phyloP scores from a whole-genome alignment of 2,797 vertebrate species.

The Ctenochaetus hawaiiensis region DNA sequence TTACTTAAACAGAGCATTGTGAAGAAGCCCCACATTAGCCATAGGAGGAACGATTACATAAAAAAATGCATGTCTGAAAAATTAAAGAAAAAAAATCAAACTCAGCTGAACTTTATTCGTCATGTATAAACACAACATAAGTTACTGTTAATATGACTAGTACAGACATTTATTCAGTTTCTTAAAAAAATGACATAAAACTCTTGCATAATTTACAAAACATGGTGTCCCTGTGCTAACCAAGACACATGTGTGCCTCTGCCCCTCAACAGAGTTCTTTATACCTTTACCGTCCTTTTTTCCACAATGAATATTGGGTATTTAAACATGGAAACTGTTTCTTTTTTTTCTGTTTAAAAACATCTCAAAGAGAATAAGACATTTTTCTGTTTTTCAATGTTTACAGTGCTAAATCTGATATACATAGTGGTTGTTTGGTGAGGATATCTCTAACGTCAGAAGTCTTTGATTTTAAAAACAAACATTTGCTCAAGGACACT shows the following conservation, averaged over 20 bases:
- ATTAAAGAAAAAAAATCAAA: constrained; percentile 60
- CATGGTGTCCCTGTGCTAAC: constrained; percentile 93
- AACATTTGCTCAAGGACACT: constrained; percentile 73
- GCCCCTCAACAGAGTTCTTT: constrained; percentile 62
- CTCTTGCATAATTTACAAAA: constrained; percentile 99
- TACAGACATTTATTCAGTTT: constrained; percentile 98
- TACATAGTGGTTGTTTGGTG: constrained; percentile 89
- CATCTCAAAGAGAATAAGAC: constrained; percentile 85
- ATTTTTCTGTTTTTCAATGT: constrained; percentile 82
- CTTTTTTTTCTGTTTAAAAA: constrained; percentile 69
- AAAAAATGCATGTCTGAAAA: constrained; percentile 52
- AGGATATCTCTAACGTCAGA: constrained; percentile 88
- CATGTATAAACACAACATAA: constrained; percentile 99
- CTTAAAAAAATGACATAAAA: constrained; percentile 90
- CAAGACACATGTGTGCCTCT: constrained; percentile 86
- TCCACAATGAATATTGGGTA: constrained; percentile 69
- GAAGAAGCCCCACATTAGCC: constrained; percentile 62
- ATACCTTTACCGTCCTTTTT: constrained; percentile 56
- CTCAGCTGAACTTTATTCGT: constrained; percentile 93
- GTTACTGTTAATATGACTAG: constrained; percentile 98
- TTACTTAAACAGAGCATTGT: constrained; percentile 68
- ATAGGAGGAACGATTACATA: constrained; percentile 42
- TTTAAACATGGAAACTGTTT: constrained; percentile 71
- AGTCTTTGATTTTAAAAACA: constrained; percentile 89
- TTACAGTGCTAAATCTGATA: constrained; percentile 90